Percentiles rank a stretch among this genome's conserved stretches.
These are phyloP conservation scores for Monopis laevigella DNA, from an alignment of 2,888 invertebrate genomes.

Conservation along the genomic window DNA sequence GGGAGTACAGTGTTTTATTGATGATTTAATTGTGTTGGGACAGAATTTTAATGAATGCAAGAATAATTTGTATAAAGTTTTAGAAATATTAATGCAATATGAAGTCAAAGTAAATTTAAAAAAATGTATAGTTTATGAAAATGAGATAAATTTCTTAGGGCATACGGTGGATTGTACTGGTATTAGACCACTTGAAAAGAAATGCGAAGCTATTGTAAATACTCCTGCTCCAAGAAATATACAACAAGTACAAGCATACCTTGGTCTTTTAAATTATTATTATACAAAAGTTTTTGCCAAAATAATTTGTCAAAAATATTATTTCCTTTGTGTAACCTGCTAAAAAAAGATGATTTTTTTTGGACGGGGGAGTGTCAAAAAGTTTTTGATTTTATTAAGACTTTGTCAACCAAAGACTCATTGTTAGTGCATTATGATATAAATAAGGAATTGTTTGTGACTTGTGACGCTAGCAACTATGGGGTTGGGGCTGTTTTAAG, in stretches of 20 bases:
- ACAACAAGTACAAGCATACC: slow-evolving; percentile 19
- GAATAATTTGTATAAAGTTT: too few species aligned
- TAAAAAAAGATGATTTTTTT: slow-evolving; percentile 8
- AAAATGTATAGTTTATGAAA: too few species aligned
- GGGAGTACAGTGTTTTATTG: background rate
- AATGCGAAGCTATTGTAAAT: slow-evolving; percentile 18
- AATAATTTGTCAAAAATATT: slow-evolving; percentile 15
- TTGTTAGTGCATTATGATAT: slow-evolving; percentile 11
- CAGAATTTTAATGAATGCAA: too few species aligned
- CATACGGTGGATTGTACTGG: slow-evolving; percentile 17
- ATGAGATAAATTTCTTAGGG: too few species aligned
- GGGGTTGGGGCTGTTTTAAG: slow-evolving; percentile 19
- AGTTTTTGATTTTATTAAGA: slow-evolving; percentile 17
- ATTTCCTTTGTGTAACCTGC: slow-evolving; percentile 15
- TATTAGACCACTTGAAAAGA: slow-evolving; percentile 19
- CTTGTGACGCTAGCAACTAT: slow-evolving; percentile 19
- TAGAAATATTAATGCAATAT: too few species aligned
- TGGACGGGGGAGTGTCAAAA: slow-evolving; percentile 16
- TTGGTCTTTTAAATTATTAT: slow-evolving; percentile 18
- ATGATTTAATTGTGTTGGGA: too few species aligned
- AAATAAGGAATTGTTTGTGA: slow-evolving; percentile 16
- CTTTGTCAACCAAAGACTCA: slow-evolving; percentile 11
- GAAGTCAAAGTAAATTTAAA: too few species aligned
- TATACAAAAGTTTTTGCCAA: slow-evolving; percentile 11
- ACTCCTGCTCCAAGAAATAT: slow-evolving; percentile 18